Percentiles rank a stretch among this genome's conserved stretches.
Evolutionary conservation across 2,888 invertebrate genomes (phyloP).

Genomic region (Crepidodera aurea): DNA sequence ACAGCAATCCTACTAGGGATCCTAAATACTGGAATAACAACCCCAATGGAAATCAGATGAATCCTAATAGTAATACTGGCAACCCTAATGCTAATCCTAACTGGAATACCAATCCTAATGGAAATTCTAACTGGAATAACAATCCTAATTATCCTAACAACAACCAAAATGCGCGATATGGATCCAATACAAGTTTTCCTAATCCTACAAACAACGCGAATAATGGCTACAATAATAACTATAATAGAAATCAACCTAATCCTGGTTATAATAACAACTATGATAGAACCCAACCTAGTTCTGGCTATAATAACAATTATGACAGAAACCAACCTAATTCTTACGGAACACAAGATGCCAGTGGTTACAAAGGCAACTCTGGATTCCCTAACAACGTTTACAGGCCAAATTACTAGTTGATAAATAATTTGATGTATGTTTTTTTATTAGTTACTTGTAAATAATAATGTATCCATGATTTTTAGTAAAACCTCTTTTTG

Average conservation of each 20-base stretch:
- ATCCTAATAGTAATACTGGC: neutral
- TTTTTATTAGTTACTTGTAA: neutral
- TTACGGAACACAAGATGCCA: too few species aligned
- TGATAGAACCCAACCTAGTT: neutral
- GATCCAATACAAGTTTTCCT: neutral
- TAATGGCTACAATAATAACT: neutral
- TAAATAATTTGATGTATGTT: too few species aligned
- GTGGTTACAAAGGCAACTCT: neutral
- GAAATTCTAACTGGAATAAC: neutral
- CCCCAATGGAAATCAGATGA: neutral
- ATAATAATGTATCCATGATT: neutral
- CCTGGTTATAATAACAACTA: neutral
- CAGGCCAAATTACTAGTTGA: constrained; percentile 2
- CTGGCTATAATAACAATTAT: neutral
- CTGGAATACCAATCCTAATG: constrained; percentile 1
- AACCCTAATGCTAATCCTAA: neutral
- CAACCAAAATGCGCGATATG: neutral
- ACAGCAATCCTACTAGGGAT: neutral
- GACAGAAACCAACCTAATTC: neutral
- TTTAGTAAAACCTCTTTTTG: neutral
- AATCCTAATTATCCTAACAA: constrained; percentile 2
- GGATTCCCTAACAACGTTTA: neutral
- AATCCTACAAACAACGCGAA: neutral
- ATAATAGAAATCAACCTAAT: neutral
- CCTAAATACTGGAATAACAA: neutral